Evolutionary conservation across 2,797 vertebrate species (phyloP), one percentile per base, ranked within the genome.

Genomic region (Martes flavigula): DNA sequence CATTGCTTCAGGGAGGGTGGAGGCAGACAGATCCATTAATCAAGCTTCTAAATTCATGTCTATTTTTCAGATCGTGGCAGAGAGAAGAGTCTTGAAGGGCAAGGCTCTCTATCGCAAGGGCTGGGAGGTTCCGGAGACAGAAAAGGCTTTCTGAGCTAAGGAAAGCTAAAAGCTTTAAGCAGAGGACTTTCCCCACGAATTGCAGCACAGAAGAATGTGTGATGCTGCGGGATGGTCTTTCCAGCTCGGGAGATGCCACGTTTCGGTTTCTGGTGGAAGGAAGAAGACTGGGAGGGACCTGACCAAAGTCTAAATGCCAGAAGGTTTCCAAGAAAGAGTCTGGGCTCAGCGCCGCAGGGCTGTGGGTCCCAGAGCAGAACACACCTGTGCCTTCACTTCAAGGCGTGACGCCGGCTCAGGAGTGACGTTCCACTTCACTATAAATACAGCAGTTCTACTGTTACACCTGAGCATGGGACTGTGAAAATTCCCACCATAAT

Each of bases 121-220:
- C 30, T 30, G 38, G 7, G 43, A 40, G 40, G 38, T 83, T 62
- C 5, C 32, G 21, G 78, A 66, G 88, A 56, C 38, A n/a, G 35
- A 77, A 56, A 25, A 62, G 27, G 7, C 21, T 60, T 88, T 66
- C 62, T 95, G 81, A 87, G 75, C 18, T n/a, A 40, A 40, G 66
- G 64, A 32, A 66, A 58, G 40, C 27, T 32, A 32, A 43, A 40
- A 32, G 30, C n/a, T 82, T 54, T 48, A 46, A 88, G 21, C 72
- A 60, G 56, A 46, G 30, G 1, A 14, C 32, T 81, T 35, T 21
- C 12, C 8, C 32, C 30, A 25, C 1, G 14, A 43, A n/a, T 12
- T 1, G 0, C 56, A n/a, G 10, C 13, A n/a, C 70, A 70, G 43
- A 40, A 87, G 32, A 85, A 77, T 0, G 1, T 8, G 43, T 6